phyloP scores from a whole-genome alignment of 2,888 invertebrate species.

The Chirona hameri region DNA sequence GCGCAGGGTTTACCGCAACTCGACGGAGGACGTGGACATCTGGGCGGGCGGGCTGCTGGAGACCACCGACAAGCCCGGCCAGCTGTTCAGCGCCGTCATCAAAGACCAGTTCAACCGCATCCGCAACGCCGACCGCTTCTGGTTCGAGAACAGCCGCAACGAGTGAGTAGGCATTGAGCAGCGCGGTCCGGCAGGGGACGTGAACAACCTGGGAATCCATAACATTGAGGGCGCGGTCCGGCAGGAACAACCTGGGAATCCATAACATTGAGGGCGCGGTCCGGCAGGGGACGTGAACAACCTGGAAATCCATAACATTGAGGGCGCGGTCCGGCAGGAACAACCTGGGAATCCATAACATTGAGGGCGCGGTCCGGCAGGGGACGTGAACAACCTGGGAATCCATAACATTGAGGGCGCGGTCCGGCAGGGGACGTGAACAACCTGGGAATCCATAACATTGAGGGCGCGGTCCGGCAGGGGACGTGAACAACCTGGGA shows the following conservation, averaged over 20 bases:
- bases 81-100: constrained; percentile 53
- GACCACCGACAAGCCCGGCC: constrained; percentile 52
- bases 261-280: not conserved
- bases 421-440: not conserved
- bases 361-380: not conserved
- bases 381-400: not conserved
- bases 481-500: not conserved
- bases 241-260: not conserved
- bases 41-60: constrained; percentile 59
- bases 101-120: constrained; percentile 56
- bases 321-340: not conserved
- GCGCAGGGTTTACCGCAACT: constrained; percentile 45
- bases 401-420: not conserved
- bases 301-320: not conserved
- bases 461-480: not conserved
- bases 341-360: not conserved
- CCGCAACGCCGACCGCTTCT: constrained; percentile 57
- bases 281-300: not conserved
- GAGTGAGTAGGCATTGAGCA: constrained; percentile 39
- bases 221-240: not conserved
- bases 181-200: not conserved
- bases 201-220: not conserved
- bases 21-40: constrained; percentile 52
- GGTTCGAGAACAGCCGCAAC: constrained; percentile 54
- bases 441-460: not conserved